Conservation (phyloP, 2,888 invertebrate genomes). For the Pseudococcus jackbeardsleyi region DNA sequence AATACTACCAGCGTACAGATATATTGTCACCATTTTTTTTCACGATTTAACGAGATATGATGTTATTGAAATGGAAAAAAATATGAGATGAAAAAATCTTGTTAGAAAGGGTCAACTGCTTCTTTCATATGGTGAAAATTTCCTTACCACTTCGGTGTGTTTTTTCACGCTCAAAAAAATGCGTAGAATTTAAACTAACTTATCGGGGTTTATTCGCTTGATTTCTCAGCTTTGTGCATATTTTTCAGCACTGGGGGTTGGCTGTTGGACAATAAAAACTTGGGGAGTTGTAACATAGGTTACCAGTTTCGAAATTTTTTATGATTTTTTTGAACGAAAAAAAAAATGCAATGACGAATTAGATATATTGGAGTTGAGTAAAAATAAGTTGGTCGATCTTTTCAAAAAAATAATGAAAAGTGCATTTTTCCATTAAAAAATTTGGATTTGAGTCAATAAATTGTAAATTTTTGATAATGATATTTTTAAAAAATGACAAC, state of each 20-base stretch:
- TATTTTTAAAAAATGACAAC: too few species aligned
- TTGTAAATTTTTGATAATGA: too few species aligned
- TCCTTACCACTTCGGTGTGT: background rate
- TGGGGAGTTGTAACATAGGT: background rate
- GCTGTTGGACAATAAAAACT: background rate
- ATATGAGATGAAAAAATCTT: background rate
- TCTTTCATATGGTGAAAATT: background rate
- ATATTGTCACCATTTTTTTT: conserved; percentile 8
- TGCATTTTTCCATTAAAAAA: too few species aligned
- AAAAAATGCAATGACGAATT: too few species aligned
- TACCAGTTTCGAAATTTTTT: background rate
- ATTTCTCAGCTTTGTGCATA: background rate
- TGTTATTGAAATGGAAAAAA: conserved; percentile 28
- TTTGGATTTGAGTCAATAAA: too few species aligned
- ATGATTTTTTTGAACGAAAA: background rate
- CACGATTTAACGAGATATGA: conserved; percentile 14
- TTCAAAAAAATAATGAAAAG: too few species aligned
- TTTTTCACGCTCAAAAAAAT: background rate
- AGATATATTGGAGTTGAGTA: too few species aligned
- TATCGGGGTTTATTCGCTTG: background rate
- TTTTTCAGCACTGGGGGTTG: background rate
- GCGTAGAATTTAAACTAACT: background rate
- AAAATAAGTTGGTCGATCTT: too few species aligned
- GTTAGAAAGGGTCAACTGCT: conserved; percentile 16
- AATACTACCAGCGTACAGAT: background rate